A percentile compares a stretch with the other conserved stretches of the same genome.
These are phyloP conservation scores for Pangasianodon gigas DNA, from an alignment of 2,113 vertebrate genomes.

Conservation along the genomic window DNA sequence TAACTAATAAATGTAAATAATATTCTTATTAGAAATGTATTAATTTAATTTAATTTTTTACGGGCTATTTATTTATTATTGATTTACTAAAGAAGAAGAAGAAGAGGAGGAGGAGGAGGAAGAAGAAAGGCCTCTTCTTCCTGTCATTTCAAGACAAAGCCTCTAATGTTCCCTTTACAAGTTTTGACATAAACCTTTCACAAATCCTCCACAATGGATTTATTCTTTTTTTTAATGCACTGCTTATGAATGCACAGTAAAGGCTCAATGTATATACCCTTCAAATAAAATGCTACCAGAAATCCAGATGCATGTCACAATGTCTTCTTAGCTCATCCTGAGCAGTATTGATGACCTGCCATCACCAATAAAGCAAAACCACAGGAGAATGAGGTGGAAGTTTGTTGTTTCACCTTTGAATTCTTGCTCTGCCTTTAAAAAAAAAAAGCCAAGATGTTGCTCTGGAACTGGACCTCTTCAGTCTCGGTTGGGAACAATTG, in stretches of 20 bases:
- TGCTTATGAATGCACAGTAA: not conserved
- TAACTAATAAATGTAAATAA: not conserved
- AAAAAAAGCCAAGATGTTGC: not conserved
- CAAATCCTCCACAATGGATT: not conserved
- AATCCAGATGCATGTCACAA: conserved; percentile 29
- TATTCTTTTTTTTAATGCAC: not conserved
- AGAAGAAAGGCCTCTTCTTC: not conserved
- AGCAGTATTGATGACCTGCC: conserved; percentile 40
- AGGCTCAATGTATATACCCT: not conserved
- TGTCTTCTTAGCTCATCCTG: conserved; percentile 35
- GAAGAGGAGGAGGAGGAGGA: not conserved
- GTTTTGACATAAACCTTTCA: conserved; percentile 22
- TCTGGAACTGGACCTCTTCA: not conserved
- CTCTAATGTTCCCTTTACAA: not conserved
- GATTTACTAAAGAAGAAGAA: not conserved
- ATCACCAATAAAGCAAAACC: conserved; percentile 4
- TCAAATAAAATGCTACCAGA: not conserved
- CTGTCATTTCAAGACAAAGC: conserved; percentile 1
- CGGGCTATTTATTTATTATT: not conserved
- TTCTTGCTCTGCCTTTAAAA: not conserved
- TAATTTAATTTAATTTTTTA: too few relatives aligned
- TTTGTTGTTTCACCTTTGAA: conserved; percentile 35
- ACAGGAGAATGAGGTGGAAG: conserved; percentile 1
- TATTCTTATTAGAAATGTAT: too few relatives aligned
- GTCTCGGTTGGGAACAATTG: not conserved